Evolutionary conservation across 2,888 invertebrate genomes (phyloP).

Genomic region (Rutpela maculata): DNA sequence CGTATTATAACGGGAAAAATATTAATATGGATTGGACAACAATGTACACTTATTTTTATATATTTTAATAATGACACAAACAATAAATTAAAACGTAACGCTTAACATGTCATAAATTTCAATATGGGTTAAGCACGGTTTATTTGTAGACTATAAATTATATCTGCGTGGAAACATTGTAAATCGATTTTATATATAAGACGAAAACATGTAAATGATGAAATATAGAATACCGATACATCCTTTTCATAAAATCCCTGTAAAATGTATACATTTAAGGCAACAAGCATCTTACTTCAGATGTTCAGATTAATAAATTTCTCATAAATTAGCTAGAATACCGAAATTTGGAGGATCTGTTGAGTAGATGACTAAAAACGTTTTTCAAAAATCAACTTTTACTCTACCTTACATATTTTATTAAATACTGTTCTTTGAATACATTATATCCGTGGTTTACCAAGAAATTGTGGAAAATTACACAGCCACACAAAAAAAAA

Average conservation of each 20-base stretch:
- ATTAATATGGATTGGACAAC: no score
- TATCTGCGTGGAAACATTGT: neutral
- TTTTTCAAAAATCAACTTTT: neutral
- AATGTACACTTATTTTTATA: neutral
- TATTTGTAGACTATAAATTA: neutral
- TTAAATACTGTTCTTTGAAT: no score
- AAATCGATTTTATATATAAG: neutral
- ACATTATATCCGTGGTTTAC: no score
- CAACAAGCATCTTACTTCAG: neutral
- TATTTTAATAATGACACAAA: neutral
- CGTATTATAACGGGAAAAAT: no score
- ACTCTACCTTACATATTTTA: no score
- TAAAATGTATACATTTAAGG: neutral
- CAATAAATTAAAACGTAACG: neutral
- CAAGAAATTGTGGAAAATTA: no score
- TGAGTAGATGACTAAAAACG: neutral
- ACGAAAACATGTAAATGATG: neutral
- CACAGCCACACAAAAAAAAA: no score
- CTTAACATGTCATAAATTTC: neutral
- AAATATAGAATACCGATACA: neutral
- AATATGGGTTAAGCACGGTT: constrained; percentile 1
- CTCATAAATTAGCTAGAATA: neutral
- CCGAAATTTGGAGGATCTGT: neutral
- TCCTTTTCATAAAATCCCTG: neutral
- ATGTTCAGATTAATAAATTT: no score